These are phyloP conservation scores for Sarcophaga carnaria DNA, from an alignment of 2,888 invertebrate genomes.

Conservation along the genomic window DNA sequence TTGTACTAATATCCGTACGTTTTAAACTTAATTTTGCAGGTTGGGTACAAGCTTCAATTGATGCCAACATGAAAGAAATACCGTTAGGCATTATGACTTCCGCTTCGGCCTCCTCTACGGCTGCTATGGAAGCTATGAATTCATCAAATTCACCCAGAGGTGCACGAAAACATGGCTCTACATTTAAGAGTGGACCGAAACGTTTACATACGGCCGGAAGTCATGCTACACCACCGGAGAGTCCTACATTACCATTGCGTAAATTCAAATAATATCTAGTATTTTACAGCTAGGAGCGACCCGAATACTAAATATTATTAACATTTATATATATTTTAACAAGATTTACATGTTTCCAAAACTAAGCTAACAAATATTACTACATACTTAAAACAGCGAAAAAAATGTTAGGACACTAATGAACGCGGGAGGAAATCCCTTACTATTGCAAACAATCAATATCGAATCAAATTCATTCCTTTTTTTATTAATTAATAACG, in stretches of 20 bases:
- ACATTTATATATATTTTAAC: constrained; percentile 13
- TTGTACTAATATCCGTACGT: background rate
- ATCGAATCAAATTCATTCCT: constrained; percentile 70
- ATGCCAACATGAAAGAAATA: constrained; percentile 75
- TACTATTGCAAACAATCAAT: constrained; percentile 55
- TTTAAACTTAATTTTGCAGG: constrained; percentile 72
- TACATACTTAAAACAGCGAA: constrained; percentile 64
- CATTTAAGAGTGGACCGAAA: constrained; percentile 79
- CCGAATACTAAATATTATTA: constrained; percentile 44
- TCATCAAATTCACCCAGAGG: constrained; percentile 80
- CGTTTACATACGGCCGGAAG: constrained; percentile 74
- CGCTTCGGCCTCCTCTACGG: constrained; percentile 78
- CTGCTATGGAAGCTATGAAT: constrained; percentile 76
- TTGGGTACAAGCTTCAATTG: constrained; percentile 80
- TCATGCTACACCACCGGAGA: constrained; percentile 77
- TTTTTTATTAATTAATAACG: constrained; percentile 45
- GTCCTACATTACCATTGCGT: constrained; percentile 80
- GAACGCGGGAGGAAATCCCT: constrained; percentile 11
- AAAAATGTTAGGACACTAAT: constrained; percentile 29
- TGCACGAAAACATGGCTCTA: constrained; percentile 77
- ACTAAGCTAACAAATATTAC: constrained; percentile 29
- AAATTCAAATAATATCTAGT: constrained; percentile 78
- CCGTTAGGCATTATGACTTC: constrained; percentile 76
- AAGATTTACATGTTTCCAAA: constrained; percentile 25
- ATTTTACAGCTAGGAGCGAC: constrained; percentile 66